Conservation (phyloP, 2,888 invertebrate genomes). For the Ochlodes sylvanus region DNA sequence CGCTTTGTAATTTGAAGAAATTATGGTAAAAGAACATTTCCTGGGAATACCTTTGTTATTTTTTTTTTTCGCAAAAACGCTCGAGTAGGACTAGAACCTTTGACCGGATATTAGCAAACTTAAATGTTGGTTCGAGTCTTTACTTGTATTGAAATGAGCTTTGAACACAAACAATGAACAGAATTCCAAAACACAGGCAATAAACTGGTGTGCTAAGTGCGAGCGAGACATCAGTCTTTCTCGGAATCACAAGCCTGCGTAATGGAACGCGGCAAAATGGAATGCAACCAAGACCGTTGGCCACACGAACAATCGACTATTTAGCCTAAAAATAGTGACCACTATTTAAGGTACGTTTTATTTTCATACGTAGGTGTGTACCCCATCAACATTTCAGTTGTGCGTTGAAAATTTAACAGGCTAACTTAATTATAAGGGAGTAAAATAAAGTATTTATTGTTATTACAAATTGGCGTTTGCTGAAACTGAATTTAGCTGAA, state of each 20-base stretch:
- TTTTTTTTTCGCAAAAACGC: conserved; percentile 19
- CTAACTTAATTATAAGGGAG: not conserved
- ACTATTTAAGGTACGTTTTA: conserved; percentile 30
- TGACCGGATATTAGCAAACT: conserved; percentile 64
- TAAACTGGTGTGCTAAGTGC: conserved; percentile 73
- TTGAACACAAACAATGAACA: conserved; percentile 76
- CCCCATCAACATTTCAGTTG: conserved; percentile 6
- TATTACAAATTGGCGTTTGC: too few species aligned
- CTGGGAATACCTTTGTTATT: conserved; percentile 25
- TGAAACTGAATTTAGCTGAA: too few species aligned
- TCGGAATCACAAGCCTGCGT: conserved; percentile 74
- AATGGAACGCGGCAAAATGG: conserved; percentile 75
- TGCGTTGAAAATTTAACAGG: not conserved
- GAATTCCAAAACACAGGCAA: conserved; percentile 77
- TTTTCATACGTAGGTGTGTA: conserved; percentile 6
- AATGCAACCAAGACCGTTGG: conserved; percentile 66
- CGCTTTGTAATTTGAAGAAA: conserved; percentile 34
- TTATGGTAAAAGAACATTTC: conserved; percentile 34
- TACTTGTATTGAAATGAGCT: conserved; percentile 72
- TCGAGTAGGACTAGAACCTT: conserved; percentile 52
- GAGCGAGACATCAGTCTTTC: conserved; percentile 78
- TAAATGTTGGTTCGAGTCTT: conserved; percentile 57
- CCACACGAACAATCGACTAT: conserved; percentile 51
- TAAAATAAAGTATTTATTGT: too few species aligned
- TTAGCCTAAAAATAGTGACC: conserved; percentile 45